These are phyloP conservation scores for Epistrophe grossulariae DNA, from an alignment of 2,888 invertebrate genomes.

Conservation along the genomic window DNA sequence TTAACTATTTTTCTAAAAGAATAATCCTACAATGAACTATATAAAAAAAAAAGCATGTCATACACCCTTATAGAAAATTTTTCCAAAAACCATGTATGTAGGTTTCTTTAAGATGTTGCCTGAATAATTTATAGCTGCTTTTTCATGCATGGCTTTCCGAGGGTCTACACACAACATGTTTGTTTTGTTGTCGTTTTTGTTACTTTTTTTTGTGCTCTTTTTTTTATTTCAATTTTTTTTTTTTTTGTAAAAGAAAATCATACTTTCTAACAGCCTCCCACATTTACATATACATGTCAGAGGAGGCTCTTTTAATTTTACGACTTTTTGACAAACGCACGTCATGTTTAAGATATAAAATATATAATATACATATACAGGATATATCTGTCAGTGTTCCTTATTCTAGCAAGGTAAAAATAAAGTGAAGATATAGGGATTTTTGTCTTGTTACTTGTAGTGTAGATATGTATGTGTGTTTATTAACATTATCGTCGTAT, in stretches of 20 bases:
- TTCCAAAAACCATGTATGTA: constrained; percentile 28
- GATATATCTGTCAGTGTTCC: constrained; percentile 15
- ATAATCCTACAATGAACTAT: constrained; percentile 15
- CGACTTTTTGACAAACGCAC: constrained; percentile 40
- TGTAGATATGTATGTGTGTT: background rate
- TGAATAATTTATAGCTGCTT: constrained; percentile 73
- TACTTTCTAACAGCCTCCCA: constrained; percentile 28
- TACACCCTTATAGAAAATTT: background rate
- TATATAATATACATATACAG: background rate
- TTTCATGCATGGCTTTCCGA: constrained; percentile 69
- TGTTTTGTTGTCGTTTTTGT: constrained; percentile 52
- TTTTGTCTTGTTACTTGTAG: constrained; percentile 13
- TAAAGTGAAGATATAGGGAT: background rate
- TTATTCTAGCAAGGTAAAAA: constrained; percentile 16
- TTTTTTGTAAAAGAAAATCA: constrained; percentile 17
- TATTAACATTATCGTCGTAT: constrained; percentile 15
- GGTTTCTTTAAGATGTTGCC: constrained; percentile 64
- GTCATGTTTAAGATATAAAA: constrained; percentile 22
- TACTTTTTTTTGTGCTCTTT: constrained; percentile 8
- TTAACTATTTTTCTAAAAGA: background rate
- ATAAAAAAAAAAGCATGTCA: background rate
- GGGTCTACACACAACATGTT: constrained; percentile 53
- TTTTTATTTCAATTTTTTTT: background rate
- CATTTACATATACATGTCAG: constrained; percentile 28
- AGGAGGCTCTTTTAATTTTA: constrained; percentile 35